phyloP scores from a whole-genome alignment of 1,140 invertebrate genomes.

The Drosophila sp. region DNA sequence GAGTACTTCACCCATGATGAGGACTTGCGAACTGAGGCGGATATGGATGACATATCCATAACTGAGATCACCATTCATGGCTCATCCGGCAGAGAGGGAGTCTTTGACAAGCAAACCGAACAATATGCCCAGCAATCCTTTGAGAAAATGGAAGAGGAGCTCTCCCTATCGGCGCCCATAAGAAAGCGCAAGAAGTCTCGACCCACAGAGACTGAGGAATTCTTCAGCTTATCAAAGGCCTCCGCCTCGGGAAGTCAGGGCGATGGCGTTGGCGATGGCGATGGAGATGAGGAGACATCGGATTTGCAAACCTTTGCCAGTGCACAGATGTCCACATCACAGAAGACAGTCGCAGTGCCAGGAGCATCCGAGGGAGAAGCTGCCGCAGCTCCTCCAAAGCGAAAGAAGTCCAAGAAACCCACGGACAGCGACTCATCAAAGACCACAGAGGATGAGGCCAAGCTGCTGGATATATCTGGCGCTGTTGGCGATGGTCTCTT shows the following conservation, averaged over 20 bases:
- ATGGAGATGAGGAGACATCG: conserved; percentile 86
- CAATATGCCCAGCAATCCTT: conserved; percentile 71
- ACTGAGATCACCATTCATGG: conserved; percentile 87
- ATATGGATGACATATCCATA: conserved; percentile 93
- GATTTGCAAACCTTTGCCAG: conserved; percentile 87
- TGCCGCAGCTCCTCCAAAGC: conserved; percentile 75
- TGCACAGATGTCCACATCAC: conserved; percentile 86
- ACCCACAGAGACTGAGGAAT: conserved; percentile 85
- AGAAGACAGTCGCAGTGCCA: conserved; percentile 52
- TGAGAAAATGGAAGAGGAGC: conserved; percentile 78
- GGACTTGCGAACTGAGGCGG: conserved; percentile 92
- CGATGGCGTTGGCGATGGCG: conserved; percentile 84
- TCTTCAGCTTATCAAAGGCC: conserved; percentile 85
- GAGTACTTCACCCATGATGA: conserved; percentile 92
- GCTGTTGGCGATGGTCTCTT: conserved; percentile 86
- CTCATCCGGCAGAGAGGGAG: conserved; percentile 82
- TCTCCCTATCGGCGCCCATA: conserved; percentile 69
- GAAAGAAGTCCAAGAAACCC: conserved; percentile 81
- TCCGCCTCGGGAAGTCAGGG: conserved; percentile 76
- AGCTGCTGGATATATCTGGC: conserved; percentile 85
- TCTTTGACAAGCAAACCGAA: conserved; percentile 84
- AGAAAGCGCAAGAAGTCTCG: conserved; percentile 78
- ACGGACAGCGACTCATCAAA: conserved; percentile 77
- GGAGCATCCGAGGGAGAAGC: conserved; percentile 52
- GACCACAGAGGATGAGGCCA: conserved; percentile 81